Evolutionary conservation across 2,113 vertebrate species (phyloP), one percentile per base, ranked within the genome.

Genomic region (Salvelinus fontinalis): DNA sequence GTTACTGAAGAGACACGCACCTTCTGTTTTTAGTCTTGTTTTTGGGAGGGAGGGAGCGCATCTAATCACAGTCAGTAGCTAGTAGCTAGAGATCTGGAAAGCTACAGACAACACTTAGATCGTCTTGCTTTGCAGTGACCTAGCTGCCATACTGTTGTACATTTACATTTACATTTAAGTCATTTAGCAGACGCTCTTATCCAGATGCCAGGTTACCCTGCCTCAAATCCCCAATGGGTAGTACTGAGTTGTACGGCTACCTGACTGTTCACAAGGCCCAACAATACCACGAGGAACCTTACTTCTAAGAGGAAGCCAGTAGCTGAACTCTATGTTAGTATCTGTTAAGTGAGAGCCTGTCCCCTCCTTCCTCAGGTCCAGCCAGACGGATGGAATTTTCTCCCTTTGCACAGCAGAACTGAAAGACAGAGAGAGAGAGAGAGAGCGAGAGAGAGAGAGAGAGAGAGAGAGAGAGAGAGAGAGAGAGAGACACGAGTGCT

Each of bases 11-110:
- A 83, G 71, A 75, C 79, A 7, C 12, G 18, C 7, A 64, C 39
- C 75, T 79, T 83, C 51, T 65, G 73, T 79, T 88, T 85, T 87
- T 88, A 75, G 85, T 20, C 54, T 57, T 57, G 54, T 57, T 57
- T 57, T 62, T 2, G 59, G 16, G 16, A 18, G 51, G 51, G 59
- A 24, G 14, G 51, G 59, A 62, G 20, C n/a, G 11, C 54, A 57
- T 57, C 22, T 22, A 0, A 62, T 62, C 18, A 62, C 59, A 62
- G 59, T n/a, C 5, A 24, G 13, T 62, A n/a, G 22, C 4, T n/a
- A 7, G 59, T 62, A 22, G 7, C 20, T 24, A 8, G 6, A 22
- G n/a, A 22, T 62, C n/a, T 8, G n/a, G 20, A 22, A 13, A 22
- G 20, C 59, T n/a, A 16, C n/a, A 22, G 5, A 9, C 20, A 3